Evolutionary conservation across 92 coral and sea anemone genomes (phyloP), one percentile per base, ranked within the genome.

Genomic region (Phenganax stokvisi): DNA sequence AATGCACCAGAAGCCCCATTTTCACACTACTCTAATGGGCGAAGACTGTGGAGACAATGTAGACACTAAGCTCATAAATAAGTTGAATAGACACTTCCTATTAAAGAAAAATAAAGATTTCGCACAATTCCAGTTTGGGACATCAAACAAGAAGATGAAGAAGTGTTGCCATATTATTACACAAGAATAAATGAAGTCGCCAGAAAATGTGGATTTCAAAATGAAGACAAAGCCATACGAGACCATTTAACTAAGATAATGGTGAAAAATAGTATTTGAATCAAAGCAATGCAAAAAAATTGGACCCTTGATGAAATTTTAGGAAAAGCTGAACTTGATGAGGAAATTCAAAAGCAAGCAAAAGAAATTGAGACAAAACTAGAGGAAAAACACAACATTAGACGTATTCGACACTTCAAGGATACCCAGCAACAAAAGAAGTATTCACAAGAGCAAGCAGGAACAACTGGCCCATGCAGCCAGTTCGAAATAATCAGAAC

Each of bases 71-170:
- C 25, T 20, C 25, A 20, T 20, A 20, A 20, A 20, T 20, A 20
- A 20, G 25, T 20, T 20, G 25, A 20, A 20, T 20, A 20, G 25
- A 20, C 25, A 20, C 25, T 20, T 20, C 25, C 25, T 20, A 20
- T 20, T 20, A 20, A 20, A 20, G 25, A 20, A 20, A 20, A 20
- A 88, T 76, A 88, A 88, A 65, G 91, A 81, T 77, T 85, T 69
- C 71, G 85, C 91, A 9, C 13, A 87, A 82, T 88, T 89, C 77
- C 87, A 84, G 62, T 83, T 89, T 27, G 87, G 91, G 73, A 89
- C 72, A 76, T 89, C 25, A 66, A 61, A 27, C 92, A 89, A 67
- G 59, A 80, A 15, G 12, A 37, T 10, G 66, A 61, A 8, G 92
- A 89, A 76, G 57, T 76, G 28, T 53, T 86, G 79, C 80, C 81